Base-by-base conservation (phyloP, 2,797 vertebrate genomes). In the Galago senegalensis region DNA sequence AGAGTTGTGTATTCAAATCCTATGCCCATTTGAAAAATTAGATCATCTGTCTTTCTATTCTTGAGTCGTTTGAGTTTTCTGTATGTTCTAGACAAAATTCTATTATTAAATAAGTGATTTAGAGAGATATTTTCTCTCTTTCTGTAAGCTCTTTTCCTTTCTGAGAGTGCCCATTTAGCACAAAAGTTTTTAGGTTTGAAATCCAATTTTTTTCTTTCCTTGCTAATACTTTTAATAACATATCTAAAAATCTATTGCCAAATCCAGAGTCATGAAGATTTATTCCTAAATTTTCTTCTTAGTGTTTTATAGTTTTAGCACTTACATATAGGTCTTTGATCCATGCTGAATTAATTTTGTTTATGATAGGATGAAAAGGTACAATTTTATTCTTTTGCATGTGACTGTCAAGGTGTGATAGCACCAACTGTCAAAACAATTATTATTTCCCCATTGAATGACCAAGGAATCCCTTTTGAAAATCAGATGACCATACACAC, bases 271-370 rank as follows among this genome's bases (percentile, higher is more conserved):
- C 43, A 43, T 34, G 17, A 89, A 84, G 49, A 89, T 37, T 84
- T 82, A 94, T 23, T 34, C 14, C 25, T 81, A 58, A 40, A 25
- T 77, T 87, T 93, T 84, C 13, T 77, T 85, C 21, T 29, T 83
- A 87, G 2, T 34, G 27, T 61, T 87, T 92, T 61, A 65, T 53
- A 69, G 10, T 93, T 85, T 60, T 93, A 63, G 72, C 21, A 90
- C 40, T 89, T 69, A 73, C 27, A 92, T 70, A 29, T 53, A 85
- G 29, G 3, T 17, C 3, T 86, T 93, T 87, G 6, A 60, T 72
- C 11, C 27, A 84, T 81, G 84, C 70, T 89, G 49, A 89, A 40
- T 92, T 87, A 91, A 73, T 21, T 79, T 89, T 92, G 5, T 73
- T 16, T 76, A 29, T 87, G 9, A 23, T 84, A 3, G 79, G 27